These are phyloP conservation scores for Ceyx erithaca DNA, from an alignment of 2,797 vertebrate genomes.

Conservation along the genomic window DNA sequence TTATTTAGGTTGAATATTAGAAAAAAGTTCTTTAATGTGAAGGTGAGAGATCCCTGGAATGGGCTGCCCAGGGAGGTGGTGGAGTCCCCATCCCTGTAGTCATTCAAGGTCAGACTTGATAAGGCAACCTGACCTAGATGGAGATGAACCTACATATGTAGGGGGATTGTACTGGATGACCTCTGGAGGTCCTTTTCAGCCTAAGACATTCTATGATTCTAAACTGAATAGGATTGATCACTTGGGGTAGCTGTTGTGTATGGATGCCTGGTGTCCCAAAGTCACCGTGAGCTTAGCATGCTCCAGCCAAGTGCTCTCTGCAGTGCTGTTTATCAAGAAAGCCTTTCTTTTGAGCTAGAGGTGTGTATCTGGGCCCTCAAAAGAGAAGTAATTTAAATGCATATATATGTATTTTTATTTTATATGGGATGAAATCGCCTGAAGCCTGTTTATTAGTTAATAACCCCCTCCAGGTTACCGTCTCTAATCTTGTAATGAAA, in stretches of 20 bases:
- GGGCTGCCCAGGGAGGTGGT: too few species aligned
- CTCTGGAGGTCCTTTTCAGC: too few species aligned
- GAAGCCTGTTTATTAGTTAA: slow-evolving; percentile 77
- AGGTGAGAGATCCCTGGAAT: too few species aligned
- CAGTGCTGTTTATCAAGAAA: neutral
- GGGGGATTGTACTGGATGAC: too few species aligned
- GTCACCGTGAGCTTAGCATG: neutral
- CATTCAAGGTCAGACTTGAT: too few species aligned
- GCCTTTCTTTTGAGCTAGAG: slow-evolving; percentile 16
- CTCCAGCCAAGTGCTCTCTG: neutral
- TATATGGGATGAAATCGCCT: slow-evolving; percentile 45
- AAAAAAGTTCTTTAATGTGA: too few species aligned
- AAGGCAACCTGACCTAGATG: too few species aligned
- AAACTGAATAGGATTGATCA: neutral
- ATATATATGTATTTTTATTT: slow-evolving; percentile 56
- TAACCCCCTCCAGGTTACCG: slow-evolving; percentile 70
- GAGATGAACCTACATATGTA: too few species aligned
- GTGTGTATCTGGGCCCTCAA: slow-evolving; percentile 24
- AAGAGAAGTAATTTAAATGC: slow-evolving; percentile 61
- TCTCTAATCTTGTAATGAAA: slow-evolving; percentile 80
- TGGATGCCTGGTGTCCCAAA: neutral
- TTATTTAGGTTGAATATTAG: too few species aligned
- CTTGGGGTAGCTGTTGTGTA: neutral
- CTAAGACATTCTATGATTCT: too few species aligned
- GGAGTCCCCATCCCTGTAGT: too few species aligned